phyloP scores from a whole-genome alignment of 2,888 invertebrate genomes.

The Gisinianus flammeolus region DNA sequence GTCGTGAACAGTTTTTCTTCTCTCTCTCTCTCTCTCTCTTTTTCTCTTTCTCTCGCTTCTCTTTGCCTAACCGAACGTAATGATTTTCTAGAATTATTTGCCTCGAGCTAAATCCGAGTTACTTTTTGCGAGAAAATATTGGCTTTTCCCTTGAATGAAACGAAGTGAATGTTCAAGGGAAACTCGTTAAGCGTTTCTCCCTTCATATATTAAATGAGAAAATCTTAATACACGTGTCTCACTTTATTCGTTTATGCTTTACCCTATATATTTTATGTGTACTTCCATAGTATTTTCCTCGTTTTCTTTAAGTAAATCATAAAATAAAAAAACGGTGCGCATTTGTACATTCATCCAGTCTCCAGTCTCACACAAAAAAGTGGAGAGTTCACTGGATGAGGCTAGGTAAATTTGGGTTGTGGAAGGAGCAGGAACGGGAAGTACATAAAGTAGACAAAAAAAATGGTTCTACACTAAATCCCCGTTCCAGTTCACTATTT shows the following conservation, averaged over 20 bases:
- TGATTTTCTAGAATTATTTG: constrained; percentile 1
- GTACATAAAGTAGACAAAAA: neutral
- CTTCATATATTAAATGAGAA: neutral
- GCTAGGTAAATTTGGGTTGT: neutral
- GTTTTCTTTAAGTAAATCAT: too few relatives aligned
- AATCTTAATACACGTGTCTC: neutral
- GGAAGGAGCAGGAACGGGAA: neutral
- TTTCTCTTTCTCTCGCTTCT: too few relatives aligned
- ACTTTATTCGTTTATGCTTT: neutral
- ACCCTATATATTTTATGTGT: too few relatives aligned
- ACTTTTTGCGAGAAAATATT: too few relatives aligned
- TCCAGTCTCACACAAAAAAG: too few relatives aligned
- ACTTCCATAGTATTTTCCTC: too few relatives aligned
- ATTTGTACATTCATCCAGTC: too few relatives aligned
- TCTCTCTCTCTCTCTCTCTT: neutral
- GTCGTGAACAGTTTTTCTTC: neutral
- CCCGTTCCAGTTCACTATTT: too few relatives aligned
- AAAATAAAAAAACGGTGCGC: too few relatives aligned
- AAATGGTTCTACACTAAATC: too few relatives aligned
- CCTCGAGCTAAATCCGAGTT: neutral
- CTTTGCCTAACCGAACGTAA: too few relatives aligned
- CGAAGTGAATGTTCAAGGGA: neutral
- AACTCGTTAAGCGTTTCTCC: constrained; percentile 1
- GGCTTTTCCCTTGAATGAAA: neutral
- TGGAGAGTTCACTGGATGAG: too few relatives aligned